A percentile compares a stretch with the other conserved stretches of the same genome.
phyloP scores from a whole-genome alignment of 2,797 vertebrate species.

The Dipus sagitta region DNA sequence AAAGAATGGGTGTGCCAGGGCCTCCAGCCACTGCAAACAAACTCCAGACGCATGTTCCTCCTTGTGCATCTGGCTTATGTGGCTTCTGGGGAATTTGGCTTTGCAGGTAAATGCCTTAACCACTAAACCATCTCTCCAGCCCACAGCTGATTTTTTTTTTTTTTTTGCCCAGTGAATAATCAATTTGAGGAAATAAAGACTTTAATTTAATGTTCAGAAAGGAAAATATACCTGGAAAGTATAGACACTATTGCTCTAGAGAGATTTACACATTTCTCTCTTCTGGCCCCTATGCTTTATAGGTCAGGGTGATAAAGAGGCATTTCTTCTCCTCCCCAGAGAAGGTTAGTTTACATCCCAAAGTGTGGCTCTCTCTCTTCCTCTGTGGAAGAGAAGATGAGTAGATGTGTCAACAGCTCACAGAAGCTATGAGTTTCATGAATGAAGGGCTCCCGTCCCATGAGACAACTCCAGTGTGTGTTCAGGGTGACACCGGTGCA shows the following conservation, averaged over 20 bases:
- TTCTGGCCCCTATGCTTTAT: neutral
- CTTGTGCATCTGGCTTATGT: too few species aligned
- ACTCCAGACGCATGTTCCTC: too few species aligned
- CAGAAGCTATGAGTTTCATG: neutral
- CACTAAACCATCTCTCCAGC: too few species aligned
- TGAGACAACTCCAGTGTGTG: neutral
- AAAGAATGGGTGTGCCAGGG: too few species aligned
- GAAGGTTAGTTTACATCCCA: conserved; percentile 36
- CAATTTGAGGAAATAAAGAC: conserved; percentile 44
- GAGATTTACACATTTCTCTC: neutral
- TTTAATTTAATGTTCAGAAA: conserved; percentile 3
- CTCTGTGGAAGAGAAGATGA: neutral
- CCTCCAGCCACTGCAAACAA: too few species aligned
- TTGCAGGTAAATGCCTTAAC: too few species aligned
- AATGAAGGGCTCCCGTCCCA: neutral
- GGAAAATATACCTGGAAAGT: neutral
- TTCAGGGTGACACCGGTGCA: neutral
- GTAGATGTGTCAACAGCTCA: neutral
- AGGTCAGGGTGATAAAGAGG: neutral
- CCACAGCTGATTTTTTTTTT: neutral
- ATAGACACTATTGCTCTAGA: neutral
- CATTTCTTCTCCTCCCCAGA: neutral
- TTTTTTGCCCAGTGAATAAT: conserved; percentile 39
- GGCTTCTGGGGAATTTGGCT: too few species aligned
- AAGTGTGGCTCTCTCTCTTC: neutral